These are phyloP conservation scores for Emmelina monodactyla DNA, from an alignment of 2,888 invertebrate genomes.

Conservation along the genomic window DNA sequence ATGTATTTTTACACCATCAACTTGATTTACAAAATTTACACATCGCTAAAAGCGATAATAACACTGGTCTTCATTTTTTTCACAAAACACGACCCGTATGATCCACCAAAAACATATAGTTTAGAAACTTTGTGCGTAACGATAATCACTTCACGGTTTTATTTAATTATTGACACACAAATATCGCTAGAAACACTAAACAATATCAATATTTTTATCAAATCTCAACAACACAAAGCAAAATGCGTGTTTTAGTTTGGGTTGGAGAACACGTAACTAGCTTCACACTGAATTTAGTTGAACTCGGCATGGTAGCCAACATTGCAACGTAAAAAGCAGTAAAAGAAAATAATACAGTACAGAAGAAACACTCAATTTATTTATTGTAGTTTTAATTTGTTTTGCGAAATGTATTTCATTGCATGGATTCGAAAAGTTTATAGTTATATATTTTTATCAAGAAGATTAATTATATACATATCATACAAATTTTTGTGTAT, in stretches of 20 bases:
- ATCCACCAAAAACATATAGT: constrained; percentile 14
- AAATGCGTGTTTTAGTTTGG: constrained; percentile 26
- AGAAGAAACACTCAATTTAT: no score
- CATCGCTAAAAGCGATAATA: constrained; percentile 61
- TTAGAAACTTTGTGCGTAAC: constrained; percentile 12
- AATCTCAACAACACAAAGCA: constrained; percentile 44
- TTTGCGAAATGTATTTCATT: no score
- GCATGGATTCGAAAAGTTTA: no score
- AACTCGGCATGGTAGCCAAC: no score
- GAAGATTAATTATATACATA: no score
- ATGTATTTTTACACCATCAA: constrained; percentile 60
- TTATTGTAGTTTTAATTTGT: no score
- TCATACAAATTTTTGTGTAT: no score
- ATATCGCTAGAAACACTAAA: not conserved
- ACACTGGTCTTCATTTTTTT: constrained; percentile 47
- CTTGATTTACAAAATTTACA: constrained; percentile 50
- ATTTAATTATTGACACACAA: not conserved
- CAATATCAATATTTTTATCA: constrained; percentile 13
- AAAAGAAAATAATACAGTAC: no score
- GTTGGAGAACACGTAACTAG: constrained; percentile 17
- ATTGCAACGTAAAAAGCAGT: no score
- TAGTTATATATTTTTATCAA: no score
- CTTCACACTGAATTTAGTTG: no score
- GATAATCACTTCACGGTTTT: constrained; percentile 18
- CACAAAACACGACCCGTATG: constrained; percentile 32